phyloP scores from a whole-genome alignment of 2,888 invertebrate genomes.

The Euzophera pinguis region DNA sequence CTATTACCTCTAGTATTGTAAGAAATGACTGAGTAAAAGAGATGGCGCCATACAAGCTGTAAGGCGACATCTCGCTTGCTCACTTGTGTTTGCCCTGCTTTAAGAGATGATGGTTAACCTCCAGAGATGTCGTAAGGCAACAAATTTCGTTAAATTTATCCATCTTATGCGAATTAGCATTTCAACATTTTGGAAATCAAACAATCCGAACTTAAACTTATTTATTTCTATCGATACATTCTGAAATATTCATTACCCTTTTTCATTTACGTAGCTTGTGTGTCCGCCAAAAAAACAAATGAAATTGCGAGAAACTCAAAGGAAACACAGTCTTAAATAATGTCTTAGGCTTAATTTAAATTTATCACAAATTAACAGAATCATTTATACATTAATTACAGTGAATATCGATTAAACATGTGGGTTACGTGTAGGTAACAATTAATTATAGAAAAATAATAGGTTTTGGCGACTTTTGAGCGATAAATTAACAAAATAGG shows the following conservation, averaged over 20 bases:
- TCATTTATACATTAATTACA: constrained; percentile 8
- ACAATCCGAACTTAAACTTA: neutral
- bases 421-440: constrained; percentile 2
- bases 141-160: too few relatives aligned
- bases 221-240: constrained; percentile 4
- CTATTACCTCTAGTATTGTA: too few relatives aligned
- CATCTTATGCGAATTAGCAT: too few relatives aligned
- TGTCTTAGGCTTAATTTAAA: constrained; percentile 8
- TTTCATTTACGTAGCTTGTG: constrained; percentile 9
- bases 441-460: neutral
- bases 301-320: neutral
- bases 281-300: constrained; percentile 1
- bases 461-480: neutral
- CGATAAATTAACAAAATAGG: neutral
- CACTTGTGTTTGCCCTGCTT: too few relatives aligned
- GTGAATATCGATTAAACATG: neutral
- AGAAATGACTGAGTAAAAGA: too few relatives aligned
- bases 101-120: too few relatives aligned
- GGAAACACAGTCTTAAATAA: constrained; percentile 8
- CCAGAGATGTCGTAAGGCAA: too few relatives aligned
- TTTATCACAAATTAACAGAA: constrained; percentile 9
- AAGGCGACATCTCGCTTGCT: too few relatives aligned
- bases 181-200: neutral
- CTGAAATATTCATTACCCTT: constrained; percentile 9
- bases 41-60: too few relatives aligned